Evolutionary conservation across 2,113 vertebrate genomes (phyloP).

Genomic region (Brachionichthys hirsutus): DNA sequence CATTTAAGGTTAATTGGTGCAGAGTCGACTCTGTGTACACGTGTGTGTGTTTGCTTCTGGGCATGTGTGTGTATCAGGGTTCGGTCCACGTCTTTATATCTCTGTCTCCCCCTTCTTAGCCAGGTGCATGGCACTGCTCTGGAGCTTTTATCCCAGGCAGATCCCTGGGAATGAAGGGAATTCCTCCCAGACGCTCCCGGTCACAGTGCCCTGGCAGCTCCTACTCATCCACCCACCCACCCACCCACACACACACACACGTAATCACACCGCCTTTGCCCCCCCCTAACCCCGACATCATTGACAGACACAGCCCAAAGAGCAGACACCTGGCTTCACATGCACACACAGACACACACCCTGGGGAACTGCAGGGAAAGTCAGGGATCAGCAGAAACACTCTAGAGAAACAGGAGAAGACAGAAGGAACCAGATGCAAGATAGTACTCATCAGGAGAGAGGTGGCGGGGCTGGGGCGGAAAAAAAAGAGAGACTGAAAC

Average conservation of each 20-base stretch:
- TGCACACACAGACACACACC: conserved; percentile 70
- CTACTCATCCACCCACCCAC: conserved; percentile 63
- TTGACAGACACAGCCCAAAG: conserved; percentile 89
- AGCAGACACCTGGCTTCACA: conserved; percentile 83
- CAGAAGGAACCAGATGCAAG: conserved; percentile 82
- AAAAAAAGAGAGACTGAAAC: conserved; percentile 35
- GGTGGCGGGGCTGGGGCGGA: conserved; percentile 14
- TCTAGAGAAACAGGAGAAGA: conserved; percentile 78
- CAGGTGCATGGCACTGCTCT: conserved; percentile 68
- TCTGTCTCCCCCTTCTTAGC: conserved; percentile 53
- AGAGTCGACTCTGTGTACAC: conserved; percentile 33
- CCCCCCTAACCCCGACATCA: conserved; percentile 58
- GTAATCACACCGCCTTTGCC: conserved; percentile 9
- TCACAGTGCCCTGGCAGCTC: conserved; percentile 80
- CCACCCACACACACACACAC: conserved; percentile 30
- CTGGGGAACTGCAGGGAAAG: conserved; percentile 69
- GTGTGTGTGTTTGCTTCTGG: conserved; percentile 11
- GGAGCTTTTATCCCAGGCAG: conserved; percentile 80
- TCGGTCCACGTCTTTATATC: conserved; percentile 37
- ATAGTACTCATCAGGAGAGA: conserved; percentile 77
- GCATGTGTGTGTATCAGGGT: conserved; percentile 24
- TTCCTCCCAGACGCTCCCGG: conserved; percentile 77
- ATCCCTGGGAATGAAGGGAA: conserved; percentile 82
- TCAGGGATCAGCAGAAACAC: conserved; percentile 76
- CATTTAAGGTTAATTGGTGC: conserved; percentile 72